These are phyloP conservation scores for Sycophila sp. DNA, from an alignment of 1,140 invertebrate species.

Conservation along the genomic window DNA sequence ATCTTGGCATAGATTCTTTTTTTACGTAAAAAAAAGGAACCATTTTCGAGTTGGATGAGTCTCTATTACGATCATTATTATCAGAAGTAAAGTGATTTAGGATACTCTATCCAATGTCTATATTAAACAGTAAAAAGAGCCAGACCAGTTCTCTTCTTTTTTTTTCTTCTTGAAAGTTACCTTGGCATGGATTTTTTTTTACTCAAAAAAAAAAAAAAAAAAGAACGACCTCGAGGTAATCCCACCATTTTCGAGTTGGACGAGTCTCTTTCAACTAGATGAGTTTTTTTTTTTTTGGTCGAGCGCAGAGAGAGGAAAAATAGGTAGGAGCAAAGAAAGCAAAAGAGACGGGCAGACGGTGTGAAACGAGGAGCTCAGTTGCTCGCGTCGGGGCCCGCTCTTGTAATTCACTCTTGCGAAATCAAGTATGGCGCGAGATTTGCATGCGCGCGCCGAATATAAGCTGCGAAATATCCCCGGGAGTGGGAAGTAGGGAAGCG, in stretches of 20 bases:
- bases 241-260: slow-evolving; percentile 13
- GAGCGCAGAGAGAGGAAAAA: neutral
- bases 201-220: no score
- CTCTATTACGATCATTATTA: no score
- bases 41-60: no score
- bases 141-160: no score
- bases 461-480: slow-evolving; percentile 56
- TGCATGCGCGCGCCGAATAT: slow-evolving; percentile 62
- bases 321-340: slow-evolving; percentile 2
- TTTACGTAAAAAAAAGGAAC: neutral
- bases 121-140: no score
- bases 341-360: slow-evolving; percentile 9
- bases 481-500: no score
- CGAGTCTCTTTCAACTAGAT: slow-evolving; percentile 19
- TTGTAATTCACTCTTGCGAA: slow-evolving; percentile 56
- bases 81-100: no score
- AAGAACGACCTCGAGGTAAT: slow-evolving; percentile 27
- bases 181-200: no score
- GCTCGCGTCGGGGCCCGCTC: neutral
- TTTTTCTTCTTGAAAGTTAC: no score
- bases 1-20: neutral
- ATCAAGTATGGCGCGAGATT: slow-evolving; percentile 62
- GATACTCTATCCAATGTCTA: no score
- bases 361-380: neutral
- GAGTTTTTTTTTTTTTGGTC: slow-evolving; percentile 31